Conservation (phyloP, 2,113 vertebrate species). For the Amphiprion percula region DNA sequence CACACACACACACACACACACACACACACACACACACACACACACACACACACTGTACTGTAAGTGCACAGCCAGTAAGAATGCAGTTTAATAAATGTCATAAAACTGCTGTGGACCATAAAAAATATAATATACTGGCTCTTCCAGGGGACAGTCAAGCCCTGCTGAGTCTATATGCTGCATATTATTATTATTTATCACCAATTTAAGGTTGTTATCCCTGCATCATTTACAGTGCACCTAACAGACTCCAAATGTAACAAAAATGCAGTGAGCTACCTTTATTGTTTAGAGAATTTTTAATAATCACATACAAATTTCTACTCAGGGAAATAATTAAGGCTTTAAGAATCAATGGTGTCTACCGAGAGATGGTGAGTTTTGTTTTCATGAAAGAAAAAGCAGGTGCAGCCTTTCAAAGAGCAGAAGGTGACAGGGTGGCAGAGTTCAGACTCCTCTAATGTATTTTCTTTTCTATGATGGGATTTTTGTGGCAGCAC, state of each 20-base stretch:
- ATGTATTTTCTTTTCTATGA: neutral
- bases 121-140: constrained; percentile 26
- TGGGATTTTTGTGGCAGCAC: neutral
- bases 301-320: constrained; percentile 16
- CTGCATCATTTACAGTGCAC: constrained; percentile 2
- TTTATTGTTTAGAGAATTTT: neutral
- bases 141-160: neutral
- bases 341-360: neutral
- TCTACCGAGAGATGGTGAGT: neutral
- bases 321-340: neutral
- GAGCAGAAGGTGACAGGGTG: neutral
- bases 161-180: neutral
- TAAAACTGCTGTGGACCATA: constrained; percentile 44
- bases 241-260: neutral
- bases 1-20: neutral
- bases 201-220: constrained; percentile 3
- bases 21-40: neutral
- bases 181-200: constrained; percentile 33
- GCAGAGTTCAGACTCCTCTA: constrained; percentile 1
- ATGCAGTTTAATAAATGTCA: constrained; percentile 42
- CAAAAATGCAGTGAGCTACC: neutral
- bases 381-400: constrained; percentile 18
- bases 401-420: constrained; percentile 30
- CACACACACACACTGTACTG: neutral
- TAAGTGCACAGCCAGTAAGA: constrained; percentile 11